Conservation (phyloP, 2,113 vertebrate genomes). For the Marmota flaviventris region DNA sequence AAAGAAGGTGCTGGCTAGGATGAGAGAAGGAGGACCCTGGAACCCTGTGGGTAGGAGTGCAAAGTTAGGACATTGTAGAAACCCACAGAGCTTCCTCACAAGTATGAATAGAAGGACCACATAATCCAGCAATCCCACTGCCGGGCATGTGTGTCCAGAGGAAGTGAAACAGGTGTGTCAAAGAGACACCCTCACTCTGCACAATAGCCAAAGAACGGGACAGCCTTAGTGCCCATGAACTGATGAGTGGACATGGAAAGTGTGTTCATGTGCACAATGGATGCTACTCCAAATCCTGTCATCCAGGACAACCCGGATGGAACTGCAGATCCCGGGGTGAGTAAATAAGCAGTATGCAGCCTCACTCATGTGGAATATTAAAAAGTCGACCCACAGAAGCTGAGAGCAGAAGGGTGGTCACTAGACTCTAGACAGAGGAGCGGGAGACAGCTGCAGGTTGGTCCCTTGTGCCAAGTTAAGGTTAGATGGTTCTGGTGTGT, state of each 20-base stretch:
- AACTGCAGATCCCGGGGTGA: neutral
- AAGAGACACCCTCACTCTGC: neutral
- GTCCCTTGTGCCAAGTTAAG: neutral
- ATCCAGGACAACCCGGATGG: neutral
- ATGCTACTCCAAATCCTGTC: neutral
- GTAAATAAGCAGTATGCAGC: too few species aligned
- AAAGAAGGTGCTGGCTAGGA: neutral
- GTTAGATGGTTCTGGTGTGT: too few species aligned
- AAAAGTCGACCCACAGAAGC: too few species aligned
- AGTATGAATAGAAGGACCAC: neutral
- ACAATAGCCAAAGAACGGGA: neutral
- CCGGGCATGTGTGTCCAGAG: neutral
- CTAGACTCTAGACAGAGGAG: neutral
- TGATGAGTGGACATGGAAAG: neutral
- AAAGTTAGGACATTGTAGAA: neutral
- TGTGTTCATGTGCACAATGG: too few species aligned
- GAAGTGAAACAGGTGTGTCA: neutral
- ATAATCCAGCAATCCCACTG: neutral
- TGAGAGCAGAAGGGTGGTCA: neutral
- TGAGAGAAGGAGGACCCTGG: neutral
- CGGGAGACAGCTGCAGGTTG: too few species aligned
- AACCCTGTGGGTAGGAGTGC: fast-evolving
- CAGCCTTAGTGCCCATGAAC: fast-evolving
- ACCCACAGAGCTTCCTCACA: neutral
- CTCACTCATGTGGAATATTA: too few species aligned